phyloP scores from a whole-genome alignment of 2,797 vertebrate species.

The Momotus momota region DNA sequence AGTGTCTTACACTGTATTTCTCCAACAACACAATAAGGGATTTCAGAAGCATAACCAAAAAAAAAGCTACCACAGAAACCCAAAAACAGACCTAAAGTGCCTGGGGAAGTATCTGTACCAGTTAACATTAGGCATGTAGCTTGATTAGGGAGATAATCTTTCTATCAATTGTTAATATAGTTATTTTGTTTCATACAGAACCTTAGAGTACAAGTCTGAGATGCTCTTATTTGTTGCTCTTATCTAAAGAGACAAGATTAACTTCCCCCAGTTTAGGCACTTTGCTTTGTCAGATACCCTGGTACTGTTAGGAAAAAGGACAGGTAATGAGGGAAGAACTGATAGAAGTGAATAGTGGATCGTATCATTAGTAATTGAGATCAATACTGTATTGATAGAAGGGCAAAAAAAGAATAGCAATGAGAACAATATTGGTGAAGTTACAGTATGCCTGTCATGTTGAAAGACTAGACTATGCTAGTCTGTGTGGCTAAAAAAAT shows the following conservation, averaged over 20 bases:
- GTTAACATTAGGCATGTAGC: neutral
- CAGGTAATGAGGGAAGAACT: neutral
- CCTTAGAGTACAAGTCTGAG: neutral
- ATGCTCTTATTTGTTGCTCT: neutral
- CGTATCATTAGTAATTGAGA: neutral
- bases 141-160: neutral
- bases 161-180: neutral
- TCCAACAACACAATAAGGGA: neutral
- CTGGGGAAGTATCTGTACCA: neutral
- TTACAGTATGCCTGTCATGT: neutral
- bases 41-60: neutral
- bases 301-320: neutral
- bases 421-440: neutral
- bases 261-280: neutral
- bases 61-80: neutral
- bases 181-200: neutral
- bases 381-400: neutral
- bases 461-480: neutral
- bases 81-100: neutral
- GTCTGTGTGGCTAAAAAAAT: neutral
- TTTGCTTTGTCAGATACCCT: neutral
- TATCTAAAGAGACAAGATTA: neutral
- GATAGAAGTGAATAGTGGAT: neutral
- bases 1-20: neutral
- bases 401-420: neutral